Percentiles rank a stretch among this genome's conserved stretches.
Conservation (phyloP, 2,113 vertebrate genomes). For the Mormoops blainvillei region DNA sequence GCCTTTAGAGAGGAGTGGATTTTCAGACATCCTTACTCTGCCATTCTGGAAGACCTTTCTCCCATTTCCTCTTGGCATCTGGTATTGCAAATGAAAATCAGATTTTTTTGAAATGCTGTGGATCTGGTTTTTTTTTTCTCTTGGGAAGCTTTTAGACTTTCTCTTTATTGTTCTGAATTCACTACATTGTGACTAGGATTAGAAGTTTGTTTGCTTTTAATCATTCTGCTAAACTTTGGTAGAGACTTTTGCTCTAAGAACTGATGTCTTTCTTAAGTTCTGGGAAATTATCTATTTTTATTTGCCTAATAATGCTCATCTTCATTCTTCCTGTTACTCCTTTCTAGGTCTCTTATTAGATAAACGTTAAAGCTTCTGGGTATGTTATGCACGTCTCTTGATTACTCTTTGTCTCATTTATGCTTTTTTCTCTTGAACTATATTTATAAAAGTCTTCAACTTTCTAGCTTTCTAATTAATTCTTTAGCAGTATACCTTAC, state of each 20-base stretch:
- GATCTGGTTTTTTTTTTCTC: not conserved
- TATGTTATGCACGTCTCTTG: not conserved
- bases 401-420: not conserved
- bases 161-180: constrained; percentile 16
- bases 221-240: constrained; percentile 3
- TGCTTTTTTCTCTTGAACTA: not conserved
- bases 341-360: not conserved
- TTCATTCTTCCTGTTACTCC: not conserved
- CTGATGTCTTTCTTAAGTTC: not conserved
- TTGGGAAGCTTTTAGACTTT: not conserved
- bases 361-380: not conserved
- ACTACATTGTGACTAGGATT: not conserved
- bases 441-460: not conserved
- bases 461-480: not conserved
- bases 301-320: not conserved
- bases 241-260: not conserved
- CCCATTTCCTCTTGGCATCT: constrained; percentile 3
- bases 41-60: not conserved
- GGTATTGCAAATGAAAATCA: constrained; percentile 34
- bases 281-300: not conserved
- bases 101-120: not conserved
- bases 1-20: not conserved
- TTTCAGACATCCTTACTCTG: not conserved
- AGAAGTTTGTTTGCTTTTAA: constrained; percentile 30
- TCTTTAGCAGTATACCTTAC: not conserved